Evolutionary conservation across 2,888 invertebrate genomes (phyloP).

Genomic region (Netelia melanura): DNA sequence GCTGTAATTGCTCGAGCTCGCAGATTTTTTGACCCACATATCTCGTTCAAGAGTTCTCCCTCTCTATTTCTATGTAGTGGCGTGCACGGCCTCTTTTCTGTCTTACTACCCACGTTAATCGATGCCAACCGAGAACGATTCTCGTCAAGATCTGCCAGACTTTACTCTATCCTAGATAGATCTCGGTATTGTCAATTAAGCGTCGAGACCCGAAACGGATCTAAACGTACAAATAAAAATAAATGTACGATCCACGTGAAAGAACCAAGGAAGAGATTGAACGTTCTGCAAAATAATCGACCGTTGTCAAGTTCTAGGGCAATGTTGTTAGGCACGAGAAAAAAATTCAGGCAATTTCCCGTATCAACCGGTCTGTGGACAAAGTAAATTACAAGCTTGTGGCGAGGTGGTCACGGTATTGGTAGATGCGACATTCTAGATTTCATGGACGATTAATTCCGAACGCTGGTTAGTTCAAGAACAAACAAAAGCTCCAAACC

Average conservation of each 20-base stretch:
- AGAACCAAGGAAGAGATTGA: neutral
- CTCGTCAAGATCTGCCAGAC: neutral
- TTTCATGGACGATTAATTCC: conserved; percentile 65
- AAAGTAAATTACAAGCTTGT: conserved; percentile 53
- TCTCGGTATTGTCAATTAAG: neutral
- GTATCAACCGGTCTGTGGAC: conserved; percentile 42
- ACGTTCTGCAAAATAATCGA: conserved; percentile 36
- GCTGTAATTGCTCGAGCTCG: conserved; percentile 75
- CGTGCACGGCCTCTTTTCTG: conserved; percentile 19
- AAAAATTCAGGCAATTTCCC: conserved; percentile 44
- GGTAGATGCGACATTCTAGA: conserved; percentile 53
- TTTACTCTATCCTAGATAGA: neutral
- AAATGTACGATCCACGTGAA: neutral
- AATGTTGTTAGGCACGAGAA: conserved; percentile 8
- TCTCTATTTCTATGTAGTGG: conserved; percentile 34
- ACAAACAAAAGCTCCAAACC: conserved; percentile 36
- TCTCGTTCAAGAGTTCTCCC: conserved; percentile 43
- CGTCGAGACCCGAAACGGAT: conserved; percentile 18
- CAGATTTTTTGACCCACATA: conserved; percentile 75
- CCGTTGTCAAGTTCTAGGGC: conserved; percentile 30
- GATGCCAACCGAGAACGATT: conserved; percentile 12
- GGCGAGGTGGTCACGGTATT: conserved; percentile 14
- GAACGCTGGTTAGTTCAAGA: conserved; percentile 22
- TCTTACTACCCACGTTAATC: conserved; percentile 39
- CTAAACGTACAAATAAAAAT: neutral